Conservation (phyloP, 2,113 vertebrate genomes). For the Microtus montanus region DNA sequence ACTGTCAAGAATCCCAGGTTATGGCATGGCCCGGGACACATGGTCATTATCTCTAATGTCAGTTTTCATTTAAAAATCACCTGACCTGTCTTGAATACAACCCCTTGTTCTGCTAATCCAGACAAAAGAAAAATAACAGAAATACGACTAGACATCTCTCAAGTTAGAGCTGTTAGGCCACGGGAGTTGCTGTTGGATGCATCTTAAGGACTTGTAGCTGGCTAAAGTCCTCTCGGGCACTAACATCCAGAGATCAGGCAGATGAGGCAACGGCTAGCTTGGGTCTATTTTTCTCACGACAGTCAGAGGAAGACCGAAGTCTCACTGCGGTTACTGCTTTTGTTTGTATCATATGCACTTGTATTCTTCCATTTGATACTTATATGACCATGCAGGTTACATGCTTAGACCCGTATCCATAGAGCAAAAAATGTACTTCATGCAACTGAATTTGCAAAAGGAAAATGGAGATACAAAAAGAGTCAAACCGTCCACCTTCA, state of each 20-base stretch:
- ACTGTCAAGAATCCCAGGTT: constrained; percentile 45
- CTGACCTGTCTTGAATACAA: constrained; percentile 5
- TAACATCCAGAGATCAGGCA: neutral
- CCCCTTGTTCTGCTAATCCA: constrained; percentile 59
- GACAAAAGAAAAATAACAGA: constrained; percentile 21
- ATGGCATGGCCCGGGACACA: neutral
- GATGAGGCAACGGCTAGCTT: neutral
- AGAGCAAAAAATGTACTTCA: neutral
- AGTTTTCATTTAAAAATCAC: constrained; percentile 54
- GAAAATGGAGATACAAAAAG: constrained; percentile 36
- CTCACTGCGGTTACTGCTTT: neutral
- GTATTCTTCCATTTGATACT: neutral
- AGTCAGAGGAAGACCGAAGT: neutral
- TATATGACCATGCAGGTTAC: neutral
- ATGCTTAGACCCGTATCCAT: neutral
- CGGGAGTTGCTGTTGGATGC: neutral
- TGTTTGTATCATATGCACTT: neutral
- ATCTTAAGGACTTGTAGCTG: neutral
- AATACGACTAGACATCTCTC: neutral
- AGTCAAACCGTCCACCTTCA: neutral
- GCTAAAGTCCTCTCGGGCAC: neutral
- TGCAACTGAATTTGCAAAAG: neutral
- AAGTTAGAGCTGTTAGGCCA: constrained; percentile 21
- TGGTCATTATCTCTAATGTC: constrained; percentile 24
- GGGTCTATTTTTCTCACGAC: neutral